These are phyloP conservation scores for Palythoa grandis DNA, from an alignment of 92 coral and sea anemone genomes.

Conservation along the genomic window DNA sequence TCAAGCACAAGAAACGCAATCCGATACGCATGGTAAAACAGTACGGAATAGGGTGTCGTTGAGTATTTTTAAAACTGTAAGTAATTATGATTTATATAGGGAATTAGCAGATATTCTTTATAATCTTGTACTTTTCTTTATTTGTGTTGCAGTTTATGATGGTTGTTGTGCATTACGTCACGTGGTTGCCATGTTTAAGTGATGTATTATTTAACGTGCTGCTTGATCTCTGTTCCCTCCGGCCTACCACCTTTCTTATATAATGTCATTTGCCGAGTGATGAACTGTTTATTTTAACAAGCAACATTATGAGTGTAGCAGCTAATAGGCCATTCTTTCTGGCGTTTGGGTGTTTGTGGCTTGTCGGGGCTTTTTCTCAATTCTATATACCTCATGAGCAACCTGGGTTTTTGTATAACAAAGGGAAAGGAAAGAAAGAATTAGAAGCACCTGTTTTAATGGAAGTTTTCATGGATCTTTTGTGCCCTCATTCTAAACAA, in stretches of 20 bases:
- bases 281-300: neutral
- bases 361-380: conserved; percentile 4
- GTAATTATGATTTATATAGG: neutral
- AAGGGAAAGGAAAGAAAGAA: conserved; percentile 27
- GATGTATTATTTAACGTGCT: too few relatives aligned
- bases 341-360: neutral
- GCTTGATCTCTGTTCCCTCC: too few relatives aligned
- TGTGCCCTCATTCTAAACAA: conserved; percentile 33
- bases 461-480: conserved; percentile 33
- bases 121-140: too few relatives aligned
- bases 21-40: neutral
- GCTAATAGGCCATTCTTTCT: neutral
- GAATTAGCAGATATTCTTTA: neutral
- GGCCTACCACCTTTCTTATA: too few relatives aligned
- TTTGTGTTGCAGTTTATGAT: too few relatives aligned
- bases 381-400: conserved; percentile 29
- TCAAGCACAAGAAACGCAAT: neutral
- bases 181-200: too few relatives aligned
- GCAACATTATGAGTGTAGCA: neutral
- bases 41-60: neutral
- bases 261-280: neutral
- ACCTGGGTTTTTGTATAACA: conserved; percentile 39
- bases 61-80: neutral
- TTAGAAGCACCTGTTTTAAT: conserved; percentile 28
- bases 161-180: too few relatives aligned